phyloP scores from a whole-genome alignment of 2,797 vertebrate species.

The Melanotaenia nigrans region DNA sequence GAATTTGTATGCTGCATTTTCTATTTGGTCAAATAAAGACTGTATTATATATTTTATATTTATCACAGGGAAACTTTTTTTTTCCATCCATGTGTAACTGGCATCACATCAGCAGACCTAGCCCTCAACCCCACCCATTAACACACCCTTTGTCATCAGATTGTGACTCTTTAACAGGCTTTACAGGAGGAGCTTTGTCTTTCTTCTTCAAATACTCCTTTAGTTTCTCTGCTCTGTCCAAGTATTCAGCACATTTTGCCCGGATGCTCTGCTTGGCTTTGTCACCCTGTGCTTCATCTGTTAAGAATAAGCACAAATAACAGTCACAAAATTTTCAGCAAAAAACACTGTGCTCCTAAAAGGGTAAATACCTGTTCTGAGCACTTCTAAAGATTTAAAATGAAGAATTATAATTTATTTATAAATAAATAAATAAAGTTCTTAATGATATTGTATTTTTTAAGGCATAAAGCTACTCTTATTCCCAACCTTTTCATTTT shows the following conservation, averaged over 20 bases:
- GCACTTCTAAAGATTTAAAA: too few relatives aligned
- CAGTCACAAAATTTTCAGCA: neutral
- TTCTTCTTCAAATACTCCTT: constrained; percentile 96
- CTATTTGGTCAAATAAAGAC: too few relatives aligned
- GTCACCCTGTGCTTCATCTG: constrained; percentile 96
- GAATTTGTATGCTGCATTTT: neutral
- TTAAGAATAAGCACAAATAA: neutral
- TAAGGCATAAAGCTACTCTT: neutral
- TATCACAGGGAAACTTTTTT: constrained; percentile 2
- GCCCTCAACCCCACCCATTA: constrained; percentile 34
- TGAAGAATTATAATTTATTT: too few relatives aligned
- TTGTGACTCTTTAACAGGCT: constrained; percentile 93
- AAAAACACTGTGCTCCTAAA: too few relatives aligned
- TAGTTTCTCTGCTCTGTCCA: constrained; percentile 96
- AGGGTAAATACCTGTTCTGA: too few relatives aligned
- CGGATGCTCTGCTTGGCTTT: constrained; percentile 96
- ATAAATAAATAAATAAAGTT: too few relatives aligned
- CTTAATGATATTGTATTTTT: neutral
- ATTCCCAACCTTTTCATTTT: neutral
- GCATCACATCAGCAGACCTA: constrained; percentile 11
- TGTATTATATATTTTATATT: neutral
- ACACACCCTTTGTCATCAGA: constrained; percentile 96
- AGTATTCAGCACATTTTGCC: constrained; percentile 91
- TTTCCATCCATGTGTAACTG: constrained; percentile 26
- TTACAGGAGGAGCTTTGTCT: constrained; percentile 87